Base-by-base conservation (phyloP, 1,140 invertebrate genomes). In the Drusus annulatus region DNA sequence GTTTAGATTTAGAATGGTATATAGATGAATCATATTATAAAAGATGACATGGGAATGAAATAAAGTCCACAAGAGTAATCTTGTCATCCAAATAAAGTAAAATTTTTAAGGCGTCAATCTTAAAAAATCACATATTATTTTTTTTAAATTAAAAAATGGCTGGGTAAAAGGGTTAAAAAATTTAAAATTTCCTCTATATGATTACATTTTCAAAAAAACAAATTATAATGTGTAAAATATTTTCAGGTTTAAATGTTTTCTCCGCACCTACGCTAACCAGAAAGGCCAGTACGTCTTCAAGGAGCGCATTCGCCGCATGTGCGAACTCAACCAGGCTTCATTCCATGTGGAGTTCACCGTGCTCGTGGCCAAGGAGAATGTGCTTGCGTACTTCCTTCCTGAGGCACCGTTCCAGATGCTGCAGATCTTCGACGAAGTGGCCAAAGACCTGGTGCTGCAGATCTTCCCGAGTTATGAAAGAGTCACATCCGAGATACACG, bases 371-470 rank as follows among this genome's bases (percentile, higher is more conserved):
- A 94, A 96, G 84, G 97, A 98, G 86, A 96, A 98, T 87, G 95
- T 98, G 1, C 89, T 99, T 45, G 98, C 98, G 0, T 99, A 97
- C 88, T 99, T 99, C 86, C 86, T 99, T 54, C 98, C 98, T 4
- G 98, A 99, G 90, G 98, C 98, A 0, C 99, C 99, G 0, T 93
- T 95, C 56, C 96, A 99, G 91, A 98, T 99, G 94, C 87, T 99
- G 13, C 93, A 95, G 85, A 98, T 98, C 79, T 98, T 99, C 88
- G 97, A 99, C 88, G 94, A 97, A 88, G 97, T 98, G 21, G 97
- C 96, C 6, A 98, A 98, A 87, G 96, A 98, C 78, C 93, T 99
- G 77, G 98, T 99, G 0, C 87, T 98, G 16, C 94, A 93, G 36
- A 98, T 99, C 89, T 99, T 97, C 86, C 98, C 98, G 0, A 97